phyloP scores from a whole-genome alignment of 2,888 invertebrate genomes.

The Autographa gamma region DNA sequence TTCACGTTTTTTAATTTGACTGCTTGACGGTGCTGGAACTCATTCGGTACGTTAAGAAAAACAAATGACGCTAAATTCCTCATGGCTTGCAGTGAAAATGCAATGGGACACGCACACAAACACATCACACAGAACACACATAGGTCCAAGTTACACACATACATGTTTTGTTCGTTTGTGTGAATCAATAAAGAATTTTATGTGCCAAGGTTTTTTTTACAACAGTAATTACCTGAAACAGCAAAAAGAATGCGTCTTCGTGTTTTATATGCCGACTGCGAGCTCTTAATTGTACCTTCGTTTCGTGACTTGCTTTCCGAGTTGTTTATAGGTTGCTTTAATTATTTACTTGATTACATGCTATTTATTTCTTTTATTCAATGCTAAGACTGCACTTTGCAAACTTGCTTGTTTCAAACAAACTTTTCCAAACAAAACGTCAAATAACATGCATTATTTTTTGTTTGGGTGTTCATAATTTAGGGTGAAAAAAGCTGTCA shows the following conservation, averaged over 20 bases:
- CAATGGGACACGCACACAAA: constrained; percentile 25
- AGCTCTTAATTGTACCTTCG: constrained; percentile 80
- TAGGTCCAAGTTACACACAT: constrained; percentile 16
- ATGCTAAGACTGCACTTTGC: constrained; percentile 14
- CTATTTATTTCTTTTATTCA: constrained; percentile 17
- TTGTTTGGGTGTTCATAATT: constrained; percentile 30
- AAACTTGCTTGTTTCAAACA: constrained; percentile 13
- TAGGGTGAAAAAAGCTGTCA: constrained; percentile 70
- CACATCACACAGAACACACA: constrained; percentile 3
- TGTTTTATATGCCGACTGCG: constrained; percentile 80
- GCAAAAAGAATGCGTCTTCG: constrained; percentile 74
- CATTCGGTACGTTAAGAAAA: constrained; percentile 44
- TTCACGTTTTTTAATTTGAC: constrained; percentile 45
- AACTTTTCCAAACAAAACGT: constrained; percentile 10
- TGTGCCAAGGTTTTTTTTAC: constrained; percentile 67
- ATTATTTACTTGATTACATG: constrained; percentile 48
- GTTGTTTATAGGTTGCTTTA: constrained; percentile 65
- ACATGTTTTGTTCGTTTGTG: constrained; percentile 36
- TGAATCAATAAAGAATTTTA: constrained; percentile 69
- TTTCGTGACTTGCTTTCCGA: constrained; percentile 80
- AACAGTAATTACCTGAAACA: constrained; percentile 69
- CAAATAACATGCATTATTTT: constrained; percentile 13
- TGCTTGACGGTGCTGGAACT: constrained; percentile 40
- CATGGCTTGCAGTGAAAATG: constrained; percentile 35
- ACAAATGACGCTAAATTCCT: constrained; percentile 42